Conservation (phyloP, 2,797 vertebrate genomes). For the Tragopan temminckii region DNA sequence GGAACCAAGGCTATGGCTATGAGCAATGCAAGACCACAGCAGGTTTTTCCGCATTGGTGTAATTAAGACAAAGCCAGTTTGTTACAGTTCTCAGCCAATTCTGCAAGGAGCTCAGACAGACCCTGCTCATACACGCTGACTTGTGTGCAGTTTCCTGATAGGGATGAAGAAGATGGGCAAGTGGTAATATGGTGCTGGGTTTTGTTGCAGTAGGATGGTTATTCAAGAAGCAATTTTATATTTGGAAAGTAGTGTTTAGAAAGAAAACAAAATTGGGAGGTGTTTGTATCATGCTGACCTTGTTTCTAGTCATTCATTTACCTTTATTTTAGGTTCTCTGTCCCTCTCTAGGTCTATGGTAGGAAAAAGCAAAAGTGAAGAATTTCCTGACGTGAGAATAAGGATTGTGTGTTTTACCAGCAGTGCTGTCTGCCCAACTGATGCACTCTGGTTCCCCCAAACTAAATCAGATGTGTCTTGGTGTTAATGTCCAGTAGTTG, state of each 20-base stretch:
- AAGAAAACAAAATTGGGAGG: background rate
- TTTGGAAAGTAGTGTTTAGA: background rate
- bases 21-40: background rate
- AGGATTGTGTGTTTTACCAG: background rate
- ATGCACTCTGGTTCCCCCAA: accelerated
- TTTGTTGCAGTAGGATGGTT: background rate
- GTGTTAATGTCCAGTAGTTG: background rate
- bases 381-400: background rate
- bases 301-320: background rate
- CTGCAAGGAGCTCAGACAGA: background rate
- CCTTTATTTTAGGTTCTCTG: background rate
- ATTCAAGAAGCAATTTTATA: background rate
- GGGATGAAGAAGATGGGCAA: accelerated
- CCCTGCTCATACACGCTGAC: background rate
- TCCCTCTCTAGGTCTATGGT: background rate
- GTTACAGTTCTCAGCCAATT: background rate
- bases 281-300: background rate
- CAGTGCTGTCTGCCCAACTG: background rate
- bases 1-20: background rate
- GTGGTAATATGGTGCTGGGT: background rate
- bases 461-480: background rate
- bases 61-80: background rate
- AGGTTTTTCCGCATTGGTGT: background rate
- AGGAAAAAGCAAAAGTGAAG: background rate
- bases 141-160: background rate